Evolutionary conservation across 2,888 invertebrate species (phyloP).

Genomic region (Lasioglossum zephyrum): DNA sequence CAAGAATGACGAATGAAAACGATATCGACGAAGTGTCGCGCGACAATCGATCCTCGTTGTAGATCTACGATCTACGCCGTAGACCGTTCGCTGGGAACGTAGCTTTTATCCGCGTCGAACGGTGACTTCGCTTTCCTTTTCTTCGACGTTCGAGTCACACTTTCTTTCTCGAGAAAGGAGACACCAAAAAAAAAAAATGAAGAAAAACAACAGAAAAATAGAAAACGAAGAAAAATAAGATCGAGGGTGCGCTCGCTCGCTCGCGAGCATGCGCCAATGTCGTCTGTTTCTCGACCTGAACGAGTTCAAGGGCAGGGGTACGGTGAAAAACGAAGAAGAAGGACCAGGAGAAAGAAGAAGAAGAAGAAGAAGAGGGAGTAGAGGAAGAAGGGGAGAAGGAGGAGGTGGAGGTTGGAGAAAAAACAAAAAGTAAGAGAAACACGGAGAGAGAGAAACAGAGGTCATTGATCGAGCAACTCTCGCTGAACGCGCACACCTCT

Average conservation of each 20-base stretch:
- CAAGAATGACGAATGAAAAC: conserved; percentile 35
- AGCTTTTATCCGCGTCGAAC: conserved; percentile 45
- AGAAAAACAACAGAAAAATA: background rate
- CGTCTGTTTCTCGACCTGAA: conserved; percentile 64
- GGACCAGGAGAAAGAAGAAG: conserved; percentile 3
- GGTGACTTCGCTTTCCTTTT: conserved; percentile 35
- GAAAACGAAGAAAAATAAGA: conserved; percentile 27
- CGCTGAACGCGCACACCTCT: conserved; percentile 77
- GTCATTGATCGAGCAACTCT: conserved; percentile 65
- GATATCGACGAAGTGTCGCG: background rate
- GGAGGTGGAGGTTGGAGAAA: background rate
- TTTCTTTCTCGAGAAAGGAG: conserved; percentile 5
- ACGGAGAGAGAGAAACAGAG: conserved; percentile 52
- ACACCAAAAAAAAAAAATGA: background rate
- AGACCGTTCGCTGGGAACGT: background rate
- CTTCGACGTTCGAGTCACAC: conserved; percentile 1
- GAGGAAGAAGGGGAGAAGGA: background rate
- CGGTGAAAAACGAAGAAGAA: conserved; percentile 5
- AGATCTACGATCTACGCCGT: background rate
- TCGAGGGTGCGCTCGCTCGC: conserved; percentile 69
- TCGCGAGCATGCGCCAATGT: conserved; percentile 69
- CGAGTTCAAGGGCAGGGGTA: conserved; percentile 14
- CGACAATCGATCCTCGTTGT: background rate
- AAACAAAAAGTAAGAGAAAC: background rate
- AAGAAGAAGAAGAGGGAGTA: background rate